phyloP scores from a whole-genome alignment of 2,888 invertebrate species.

The Andrena flavipes region DNA sequence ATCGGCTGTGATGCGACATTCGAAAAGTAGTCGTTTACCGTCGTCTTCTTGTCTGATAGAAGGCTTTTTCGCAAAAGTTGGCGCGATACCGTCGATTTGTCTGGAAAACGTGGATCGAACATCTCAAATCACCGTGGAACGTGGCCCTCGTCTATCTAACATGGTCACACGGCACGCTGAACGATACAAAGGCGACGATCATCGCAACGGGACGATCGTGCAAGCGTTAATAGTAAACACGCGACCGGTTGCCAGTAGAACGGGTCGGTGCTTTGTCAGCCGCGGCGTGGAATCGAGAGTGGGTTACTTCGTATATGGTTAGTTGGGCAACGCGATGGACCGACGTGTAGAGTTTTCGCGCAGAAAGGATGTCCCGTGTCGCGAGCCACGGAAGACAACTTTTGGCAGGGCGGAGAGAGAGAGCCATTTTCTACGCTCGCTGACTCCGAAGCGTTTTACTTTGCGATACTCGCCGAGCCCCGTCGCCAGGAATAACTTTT shows the following conservation, averaged over 20 bases:
- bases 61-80: constrained; percentile 99
- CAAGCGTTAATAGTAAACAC: constrained; percentile 6
- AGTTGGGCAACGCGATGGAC: neutral
- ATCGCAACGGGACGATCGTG: neutral
- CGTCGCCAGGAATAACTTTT: constrained; percentile 49
- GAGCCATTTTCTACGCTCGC: constrained; percentile 25
- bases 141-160: too few species aligned
- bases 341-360: neutral
- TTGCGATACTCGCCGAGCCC: constrained; percentile 23
- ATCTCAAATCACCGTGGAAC: neutral
- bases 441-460: constrained; percentile 24
- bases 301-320: neutral
- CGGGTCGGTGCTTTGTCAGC: constrained; percentile 15
- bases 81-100: constrained; percentile 99
- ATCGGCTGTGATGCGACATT: constrained; percentile 97
- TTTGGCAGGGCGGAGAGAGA: constrained; percentile 30
- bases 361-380: neutral
- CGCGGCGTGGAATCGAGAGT: neutral
- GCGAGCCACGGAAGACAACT: neutral
- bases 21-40: constrained; percentile 96
- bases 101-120: constrained; percentile 85
- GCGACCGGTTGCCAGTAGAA: constrained; percentile 7
- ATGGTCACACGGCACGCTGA: neutral
- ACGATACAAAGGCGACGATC: neutral
- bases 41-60: constrained; percentile 98